A percentile compares a stretch with the other conserved stretches of the same genome.
Conservation (phyloP, 2,888 invertebrate genomes). For the Orthonevra nobilis region DNA sequence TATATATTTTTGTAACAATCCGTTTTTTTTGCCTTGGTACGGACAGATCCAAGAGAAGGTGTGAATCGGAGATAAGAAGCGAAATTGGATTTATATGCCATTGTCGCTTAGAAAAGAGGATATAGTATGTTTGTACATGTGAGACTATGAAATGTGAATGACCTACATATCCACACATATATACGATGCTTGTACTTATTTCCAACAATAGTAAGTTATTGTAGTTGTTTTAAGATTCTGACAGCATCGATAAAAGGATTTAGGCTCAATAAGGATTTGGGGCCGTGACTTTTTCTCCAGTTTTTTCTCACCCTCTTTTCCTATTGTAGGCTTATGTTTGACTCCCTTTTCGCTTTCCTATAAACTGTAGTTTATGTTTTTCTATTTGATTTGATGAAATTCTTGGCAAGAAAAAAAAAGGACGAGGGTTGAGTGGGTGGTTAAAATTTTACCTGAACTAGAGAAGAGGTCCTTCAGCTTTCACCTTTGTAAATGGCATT, state of each 20-base stretch:
- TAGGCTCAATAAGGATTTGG: slow-evolving; percentile 43
- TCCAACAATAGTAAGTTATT: slow-evolving; percentile 46
- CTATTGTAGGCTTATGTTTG: no score
- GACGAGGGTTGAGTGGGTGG: background rate
- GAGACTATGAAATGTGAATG: slow-evolving; percentile 15
- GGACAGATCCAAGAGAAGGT: slow-evolving; percentile 69
- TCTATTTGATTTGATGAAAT: no score
- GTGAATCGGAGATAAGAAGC: slow-evolving; percentile 67
- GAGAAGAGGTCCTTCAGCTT: slow-evolving; percentile 37
- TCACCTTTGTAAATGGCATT: slow-evolving; percentile 40
- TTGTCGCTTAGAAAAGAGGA: slow-evolving; percentile 18
- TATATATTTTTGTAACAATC: slow-evolving; percentile 19
- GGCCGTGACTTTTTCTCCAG: slow-evolving; percentile 45
- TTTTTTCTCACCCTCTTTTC: slow-evolving; percentile 39
- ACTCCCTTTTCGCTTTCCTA: slow-evolving; percentile 30
- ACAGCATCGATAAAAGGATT: slow-evolving; percentile 42
- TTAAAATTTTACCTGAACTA: slow-evolving; percentile 2
- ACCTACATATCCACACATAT: slow-evolving; percentile 32
- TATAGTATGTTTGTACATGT: no score
- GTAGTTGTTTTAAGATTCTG: no score
- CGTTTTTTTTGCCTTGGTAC: slow-evolving; percentile 29
- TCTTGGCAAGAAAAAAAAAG: slow-evolving; percentile 3
- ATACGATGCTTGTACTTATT: slow-evolving; percentile 37
- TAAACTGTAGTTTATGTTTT: slow-evolving; percentile 64
- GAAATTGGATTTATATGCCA: slow-evolving; percentile 66